phyloP scores from a whole-genome alignment of 2,888 invertebrate species.

The Corbicula japonica region DNA sequence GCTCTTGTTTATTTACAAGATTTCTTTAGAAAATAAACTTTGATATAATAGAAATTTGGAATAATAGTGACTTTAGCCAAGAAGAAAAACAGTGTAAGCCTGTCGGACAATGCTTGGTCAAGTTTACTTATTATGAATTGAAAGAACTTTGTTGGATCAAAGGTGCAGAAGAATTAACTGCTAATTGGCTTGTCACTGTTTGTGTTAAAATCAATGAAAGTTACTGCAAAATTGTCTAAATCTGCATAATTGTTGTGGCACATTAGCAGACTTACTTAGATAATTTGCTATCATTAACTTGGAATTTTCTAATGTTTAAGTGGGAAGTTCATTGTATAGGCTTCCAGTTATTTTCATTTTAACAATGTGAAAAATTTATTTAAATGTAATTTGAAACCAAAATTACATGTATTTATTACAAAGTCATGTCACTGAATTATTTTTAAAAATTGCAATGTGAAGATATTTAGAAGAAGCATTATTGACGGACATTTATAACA shows the following conservation, averaged over 20 bases:
- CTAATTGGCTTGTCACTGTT: slow-evolving; percentile 55
- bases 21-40: slow-evolving; percentile 36
- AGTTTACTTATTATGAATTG: slow-evolving; percentile 8
- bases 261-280: slow-evolving; percentile 14
- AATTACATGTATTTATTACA: too few species aligned
- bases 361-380: slow-evolving; percentile 15
- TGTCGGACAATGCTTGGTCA: slow-evolving; percentile 21
- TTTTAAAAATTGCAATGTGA: too few species aligned
- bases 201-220: slow-evolving; percentile 35
- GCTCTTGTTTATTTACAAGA: slow-evolving; percentile 20
- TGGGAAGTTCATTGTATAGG: too few species aligned
- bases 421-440: too few species aligned
- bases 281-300: slow-evolving; percentile 20
- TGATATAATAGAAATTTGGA: slow-evolving; percentile 24
- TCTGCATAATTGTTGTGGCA: slow-evolving; percentile 14
- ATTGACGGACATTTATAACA: too few species aligned
- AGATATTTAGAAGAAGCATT: too few species aligned
- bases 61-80: slow-evolving; percentile 12
- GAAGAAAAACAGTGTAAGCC: slow-evolving; percentile 22
- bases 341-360: slow-evolving; percentile 12
- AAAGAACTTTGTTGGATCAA: slow-evolving; percentile 27
- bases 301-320: slow-evolving; percentile 7
- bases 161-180: slow-evolving; percentile 22
- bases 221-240: slow-evolving; percentile 20
- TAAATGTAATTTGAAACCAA: slow-evolving; percentile 27